Base-by-base conservation (phyloP, 1,140 invertebrate species). In the Heliconius himera region DNA sequence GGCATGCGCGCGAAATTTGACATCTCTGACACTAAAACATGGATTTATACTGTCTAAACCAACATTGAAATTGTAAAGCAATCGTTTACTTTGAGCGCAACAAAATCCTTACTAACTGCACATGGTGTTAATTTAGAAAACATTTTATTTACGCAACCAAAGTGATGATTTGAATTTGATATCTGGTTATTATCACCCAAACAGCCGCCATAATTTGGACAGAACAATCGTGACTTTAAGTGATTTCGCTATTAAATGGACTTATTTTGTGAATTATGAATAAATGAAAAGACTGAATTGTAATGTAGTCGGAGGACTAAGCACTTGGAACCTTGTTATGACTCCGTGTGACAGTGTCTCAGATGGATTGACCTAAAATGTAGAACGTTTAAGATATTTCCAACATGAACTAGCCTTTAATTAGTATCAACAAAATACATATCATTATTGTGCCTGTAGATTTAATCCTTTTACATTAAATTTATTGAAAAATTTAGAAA, bases 391-490 rank as follows among this genome's bases (percentile, higher is more conserved):
- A 26, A 66, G 22, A 66, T 22, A 26, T 66, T 66, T 66, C 22
- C 3, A 22, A 26, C 56, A 87, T 86, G 83, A 75, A 84, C 79
- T 90, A 89, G 76, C 46, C 82, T 81, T 82, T 79, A 85, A 82
- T 54, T 70, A 75, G 38, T 71, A 76, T 60, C 49, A 41, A 86
- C 66, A 81, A 89, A 88, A 91, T 93, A 93, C 92, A 93, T 93
- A 93, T 93, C 92, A 93, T 89, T 83, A 83, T 79, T 90, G 92
- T 93, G 92, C 92, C 92, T 93, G 84, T 90, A 92, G 81, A 81
- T 81, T 86, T 86, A 89, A 83, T 83, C 85, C 82, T 82, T 87
- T 81, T 84, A 84, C 76, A 85, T 85, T 82, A 83, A 86, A 90
- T 90, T 91, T 87, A 90, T 84, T 78, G 81, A 86, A 82, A 46